Conservation (phyloP, 2,797 vertebrate genomes). For the Sebastes hubbsi region DNA sequence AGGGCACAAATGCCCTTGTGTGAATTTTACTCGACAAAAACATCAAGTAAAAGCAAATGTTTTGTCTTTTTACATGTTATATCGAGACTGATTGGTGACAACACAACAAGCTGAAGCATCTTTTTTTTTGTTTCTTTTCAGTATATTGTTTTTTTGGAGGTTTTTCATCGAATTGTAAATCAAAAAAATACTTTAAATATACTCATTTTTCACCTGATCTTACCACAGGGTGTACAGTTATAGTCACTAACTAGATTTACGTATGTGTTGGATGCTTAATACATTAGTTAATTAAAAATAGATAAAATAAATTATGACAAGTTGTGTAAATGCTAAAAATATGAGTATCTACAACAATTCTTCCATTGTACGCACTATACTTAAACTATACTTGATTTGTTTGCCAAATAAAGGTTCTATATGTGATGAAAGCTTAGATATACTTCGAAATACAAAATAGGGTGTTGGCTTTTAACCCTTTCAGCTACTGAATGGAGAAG, state of each 20-base stretch:
- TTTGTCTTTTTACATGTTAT: constrained; percentile 37
- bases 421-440: constrained; percentile 63
- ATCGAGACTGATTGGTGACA: constrained; percentile 8
- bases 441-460: constrained; percentile 83
- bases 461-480: constrained; percentile 92
- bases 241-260: constrained; percentile 22
- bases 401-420: constrained; percentile 31
- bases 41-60: constrained; percentile 12
- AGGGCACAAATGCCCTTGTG: constrained; percentile 82
- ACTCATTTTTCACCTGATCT: background rate
- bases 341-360: background rate
- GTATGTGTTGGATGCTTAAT: constrained; percentile 12
- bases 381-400: constrained; percentile 9
- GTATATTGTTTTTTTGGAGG: constrained; percentile 29
- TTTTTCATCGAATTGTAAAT: constrained; percentile 47
- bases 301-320: constrained; percentile 38
- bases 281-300: constrained; percentile 33
- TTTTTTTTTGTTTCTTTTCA: constrained; percentile 63
- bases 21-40: constrained; percentile 70
- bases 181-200: constrained; percentile 16
- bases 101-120: constrained; percentile 3
- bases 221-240: background rate
- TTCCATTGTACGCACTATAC: constrained; percentile 10
- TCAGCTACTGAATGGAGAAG: constrained; percentile 65
- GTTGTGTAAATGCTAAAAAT: constrained; percentile 39